Evolutionary conservation across 2,888 invertebrate genomes (phyloP), one percentile per base, ranked within the genome.

Genomic region (Eristalis arbustorum): DNA sequence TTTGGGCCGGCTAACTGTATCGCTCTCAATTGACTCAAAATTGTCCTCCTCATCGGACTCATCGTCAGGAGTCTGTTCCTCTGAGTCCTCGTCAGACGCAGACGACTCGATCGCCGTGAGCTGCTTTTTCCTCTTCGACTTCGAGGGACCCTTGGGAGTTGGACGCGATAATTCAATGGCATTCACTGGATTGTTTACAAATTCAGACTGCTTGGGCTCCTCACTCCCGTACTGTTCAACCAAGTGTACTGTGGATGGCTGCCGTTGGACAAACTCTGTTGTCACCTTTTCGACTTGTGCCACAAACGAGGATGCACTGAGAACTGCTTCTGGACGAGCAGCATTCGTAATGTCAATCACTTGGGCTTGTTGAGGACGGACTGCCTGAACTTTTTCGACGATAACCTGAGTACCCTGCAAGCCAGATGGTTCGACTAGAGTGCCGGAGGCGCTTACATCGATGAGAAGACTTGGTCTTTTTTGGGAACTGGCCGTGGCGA

Each of bases 341-440:
- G 23, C 34, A 23, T 23, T 49, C 6, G 6, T 10, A 1, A 69
- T 34, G 3, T 77, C 76, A 69, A 77, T 69, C 2, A 77, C 68
- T 63, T 77, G 68, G 14, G 6, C 8, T n/a, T 37, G 25, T 25
- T 56, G 8, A 8, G 68, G 14, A 2, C n/a, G 28, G 3, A 22
- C 1, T 3, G 14, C 0, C 5, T 57, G 22, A 3, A 37, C 61
- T 25, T 28, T 71, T n/a, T 61, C 61, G 5, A n/a, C 71, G 1
- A 18, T 8, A 8, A 18, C 8, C 13, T n/a, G n/a, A n/a, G 42
- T 4, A 18, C n/a, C 2, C n/a, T 1, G 25, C 3, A 25, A 25
- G 25, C 2, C 25, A 25, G 25, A 1, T 25, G 14, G 5, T 1
- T 1, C 2, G 42, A 6, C 42, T 5, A n/a, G n/a, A n/a, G n/a